phyloP scores from a whole-genome alignment of 1,140 invertebrate species.

The Stegodyphus dumicola region DNA sequence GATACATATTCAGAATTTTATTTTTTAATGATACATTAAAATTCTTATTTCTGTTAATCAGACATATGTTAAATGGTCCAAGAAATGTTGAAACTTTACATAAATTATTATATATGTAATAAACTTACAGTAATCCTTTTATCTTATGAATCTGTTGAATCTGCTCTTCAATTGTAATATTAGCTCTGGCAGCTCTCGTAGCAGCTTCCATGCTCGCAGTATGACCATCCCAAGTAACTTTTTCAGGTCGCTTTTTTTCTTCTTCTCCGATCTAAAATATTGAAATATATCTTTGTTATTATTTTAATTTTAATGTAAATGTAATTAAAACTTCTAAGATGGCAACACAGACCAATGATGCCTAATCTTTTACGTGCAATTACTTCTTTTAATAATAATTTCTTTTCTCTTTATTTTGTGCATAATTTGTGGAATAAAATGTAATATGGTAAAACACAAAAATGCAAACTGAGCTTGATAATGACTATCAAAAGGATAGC shows the following conservation, averaged over 20 bases:
- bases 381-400: too few species aligned
- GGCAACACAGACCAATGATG: neutral
- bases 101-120: neutral
- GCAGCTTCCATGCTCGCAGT: constrained; percentile 93
- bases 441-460: too few species aligned
- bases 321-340: neutral
- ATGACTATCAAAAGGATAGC: too few species aligned
- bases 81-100: neutral
- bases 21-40: too few species aligned
- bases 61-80: too few species aligned
- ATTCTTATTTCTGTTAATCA: too few species aligned
- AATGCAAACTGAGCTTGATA: too few species aligned
- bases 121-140: constrained; percentile 81
- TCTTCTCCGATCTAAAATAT: constrained; percentile 83
- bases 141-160: constrained; percentile 96
- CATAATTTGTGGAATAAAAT: too few species aligned
- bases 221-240: constrained; percentile 98
- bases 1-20: too few species aligned
- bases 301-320: neutral
- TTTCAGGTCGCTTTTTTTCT: constrained; percentile 84
- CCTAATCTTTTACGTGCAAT: too few species aligned
- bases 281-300: neutral
- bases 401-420: too few species aligned
- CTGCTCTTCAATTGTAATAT: constrained; percentile 96
- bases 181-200: constrained; percentile 89